Percentiles rank a stretch among this genome's conserved stretches.
These are phyloP conservation scores for Actinopyga echinites DNA, from an alignment of 53 echinoderm and acorn worm species.

Conservation along the genomic window DNA sequence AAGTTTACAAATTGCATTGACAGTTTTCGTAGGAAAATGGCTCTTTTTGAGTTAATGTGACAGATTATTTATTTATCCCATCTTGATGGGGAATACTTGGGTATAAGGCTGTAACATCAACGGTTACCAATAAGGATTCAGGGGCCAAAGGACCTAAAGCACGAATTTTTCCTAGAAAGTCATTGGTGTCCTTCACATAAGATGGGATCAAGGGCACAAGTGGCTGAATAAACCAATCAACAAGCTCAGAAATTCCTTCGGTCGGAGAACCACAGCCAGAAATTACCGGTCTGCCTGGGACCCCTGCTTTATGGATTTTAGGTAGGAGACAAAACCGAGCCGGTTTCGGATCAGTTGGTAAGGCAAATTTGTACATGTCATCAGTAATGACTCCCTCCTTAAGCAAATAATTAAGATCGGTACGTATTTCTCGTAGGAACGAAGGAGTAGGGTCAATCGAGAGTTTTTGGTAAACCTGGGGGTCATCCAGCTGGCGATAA, in stretches of 20 bases:
- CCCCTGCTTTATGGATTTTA: slow-evolving; percentile 10
- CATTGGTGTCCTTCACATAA: not conserved
- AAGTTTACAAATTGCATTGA: not conserved
- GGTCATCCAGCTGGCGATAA: not conserved
- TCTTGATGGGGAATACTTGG: not conserved
- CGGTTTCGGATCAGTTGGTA: not conserved
- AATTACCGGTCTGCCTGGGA: not conserved
- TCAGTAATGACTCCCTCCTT: not conserved
- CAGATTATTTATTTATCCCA: too few species aligned
- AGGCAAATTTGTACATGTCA: not conserved
- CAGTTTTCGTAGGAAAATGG: not conserved
- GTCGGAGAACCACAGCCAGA: not conserved
- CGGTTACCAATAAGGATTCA: not conserved
- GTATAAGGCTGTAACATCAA: not conserved
- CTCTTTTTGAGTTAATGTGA: not conserved
- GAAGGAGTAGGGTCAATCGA: not conserved
- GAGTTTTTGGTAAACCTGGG: not conserved
- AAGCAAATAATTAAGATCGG: too few species aligned
- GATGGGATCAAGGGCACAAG: not conserved
- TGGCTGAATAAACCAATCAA: not conserved
- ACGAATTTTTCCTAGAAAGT: not conserved
- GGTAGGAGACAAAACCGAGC: not conserved
- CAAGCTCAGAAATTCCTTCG: slow-evolving; percentile 3
- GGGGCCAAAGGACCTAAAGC: not conserved
- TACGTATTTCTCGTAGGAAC: too few species aligned